Base-by-base conservation (phyloP, 2,888 invertebrate genomes). In the Orchestes rusci region DNA sequence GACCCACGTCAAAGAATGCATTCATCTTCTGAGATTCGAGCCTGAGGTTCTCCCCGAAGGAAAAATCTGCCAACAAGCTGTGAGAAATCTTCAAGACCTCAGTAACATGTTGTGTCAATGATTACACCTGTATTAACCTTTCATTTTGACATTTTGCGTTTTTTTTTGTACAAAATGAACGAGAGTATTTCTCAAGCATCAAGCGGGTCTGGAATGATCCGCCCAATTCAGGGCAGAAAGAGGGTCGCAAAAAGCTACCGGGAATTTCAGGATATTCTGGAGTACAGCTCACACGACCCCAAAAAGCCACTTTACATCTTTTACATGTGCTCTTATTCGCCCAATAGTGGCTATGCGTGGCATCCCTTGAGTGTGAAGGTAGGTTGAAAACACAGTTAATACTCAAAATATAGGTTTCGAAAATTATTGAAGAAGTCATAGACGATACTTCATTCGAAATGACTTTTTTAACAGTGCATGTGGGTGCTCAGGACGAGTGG, bases 11-110 rank as follows among this genome's bases (percentile, higher is more conserved):
- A 56, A 72, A 39, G 77, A 82, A 55, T 71, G 80, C 0, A 74
- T 79, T 0, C 68, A 72, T 19, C 71, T 83, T 32, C 68, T 88
- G 17, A 77, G 79, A 34, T 72, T 81, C 58, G 87, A 88, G 65
- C 81, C 86, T 0, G 73, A 75, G 1, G 73, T 75, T 52, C 70
- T 86, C 46, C 81, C 83, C 0, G 88, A 88, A 61, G 87, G 87
- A 2, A 78, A 79, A 58, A 73, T 87, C 44, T 74, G 73, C n/a
- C 65, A 66, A 10, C 82, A 84, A 61, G 84, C 85, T 0, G 71
- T 70, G 56, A 67, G 73, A 54, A 85, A 85, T 65, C 65, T 82
- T 33, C 56, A 68, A 12, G 76, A 80, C 51, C 73, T 82, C 61
- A 19, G 13, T 30, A 23, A 23, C n/a, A n/a, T n/a, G n/a, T n/a